Evolutionary conservation across 1,140 invertebrate species (phyloP).

Genomic region (Luehdorfia chinensis): DNA sequence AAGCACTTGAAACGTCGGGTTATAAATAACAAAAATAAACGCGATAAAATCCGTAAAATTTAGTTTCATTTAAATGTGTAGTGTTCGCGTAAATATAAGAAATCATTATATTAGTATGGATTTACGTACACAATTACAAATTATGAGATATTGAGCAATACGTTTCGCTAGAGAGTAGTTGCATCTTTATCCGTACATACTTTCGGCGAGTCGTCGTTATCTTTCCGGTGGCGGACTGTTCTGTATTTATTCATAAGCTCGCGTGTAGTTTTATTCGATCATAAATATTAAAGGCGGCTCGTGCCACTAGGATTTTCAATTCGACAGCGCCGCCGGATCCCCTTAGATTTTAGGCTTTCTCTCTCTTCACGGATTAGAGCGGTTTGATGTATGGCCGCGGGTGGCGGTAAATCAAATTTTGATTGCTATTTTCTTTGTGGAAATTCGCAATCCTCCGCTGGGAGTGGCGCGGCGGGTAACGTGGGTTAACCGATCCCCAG

Average conservation of each 20-base stretch:
- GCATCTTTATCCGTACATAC: too few relatives aligned
- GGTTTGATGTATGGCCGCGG: constrained; percentile 71
- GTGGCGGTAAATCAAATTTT: constrained; percentile 76
- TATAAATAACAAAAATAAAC: too few relatives aligned
- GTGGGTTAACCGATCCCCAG: constrained; percentile 69
- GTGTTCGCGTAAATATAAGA: too few relatives aligned
- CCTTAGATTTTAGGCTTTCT: constrained; percentile 64
- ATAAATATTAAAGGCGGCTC: constrained; percentile 65
- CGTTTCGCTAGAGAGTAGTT: too few relatives aligned
- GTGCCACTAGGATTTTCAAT: constrained; percentile 65
- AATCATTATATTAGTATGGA: too few relatives aligned
- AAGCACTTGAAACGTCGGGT: too few relatives aligned
- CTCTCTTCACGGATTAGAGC: constrained; percentile 64
- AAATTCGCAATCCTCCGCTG: constrained; percentile 59
- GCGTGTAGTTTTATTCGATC: constrained; percentile 45
- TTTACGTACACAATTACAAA: too few relatives aligned
- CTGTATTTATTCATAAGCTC: constrained; percentile 48
- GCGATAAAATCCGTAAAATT: too few relatives aligned
- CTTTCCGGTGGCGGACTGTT: too few relatives aligned
- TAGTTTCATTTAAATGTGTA: too few relatives aligned
- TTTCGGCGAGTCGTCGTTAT: too few relatives aligned
- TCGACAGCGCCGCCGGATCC: constrained; percentile 54
- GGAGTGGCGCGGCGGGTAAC: constrained; percentile 51
- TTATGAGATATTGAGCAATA: too few relatives aligned
- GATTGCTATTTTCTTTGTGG: constrained; percentile 75